Percentiles rank a stretch among this genome's conserved stretches.
phyloP scores from a whole-genome alignment of 2,113 vertebrate genomes.

The Callipepla squamata region DNA sequence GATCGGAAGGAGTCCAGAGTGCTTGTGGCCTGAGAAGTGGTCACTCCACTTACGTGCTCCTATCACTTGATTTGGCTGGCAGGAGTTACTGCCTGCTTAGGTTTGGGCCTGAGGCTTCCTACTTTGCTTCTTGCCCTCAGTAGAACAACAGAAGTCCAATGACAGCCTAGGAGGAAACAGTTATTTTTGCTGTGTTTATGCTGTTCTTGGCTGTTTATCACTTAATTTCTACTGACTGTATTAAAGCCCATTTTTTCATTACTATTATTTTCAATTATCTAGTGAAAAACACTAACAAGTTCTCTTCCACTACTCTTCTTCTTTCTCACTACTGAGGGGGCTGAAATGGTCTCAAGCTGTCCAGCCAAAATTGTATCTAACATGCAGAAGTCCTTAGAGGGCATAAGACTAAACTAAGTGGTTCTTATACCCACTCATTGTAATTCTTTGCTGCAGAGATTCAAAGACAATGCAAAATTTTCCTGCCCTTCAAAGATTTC shows the following conservation, averaged over 20 bases:
- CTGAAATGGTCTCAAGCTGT: background rate
- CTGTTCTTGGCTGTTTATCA: background rate
- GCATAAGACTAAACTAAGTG: background rate
- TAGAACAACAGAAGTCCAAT: background rate
- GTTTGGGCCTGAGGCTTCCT: background rate
- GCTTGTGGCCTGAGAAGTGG: rapidly evolving
- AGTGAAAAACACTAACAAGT: background rate
- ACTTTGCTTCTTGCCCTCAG: background rate
- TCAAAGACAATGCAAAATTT: background rate
- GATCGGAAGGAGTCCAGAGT: background rate
- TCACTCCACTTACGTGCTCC: rapidly evolving
- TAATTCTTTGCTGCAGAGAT: background rate
- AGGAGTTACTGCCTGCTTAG: background rate
- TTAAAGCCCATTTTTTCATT: background rate
- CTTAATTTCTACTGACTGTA: background rate
- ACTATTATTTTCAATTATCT: background rate
- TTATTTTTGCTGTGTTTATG: background rate
- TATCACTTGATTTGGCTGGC: background rate
- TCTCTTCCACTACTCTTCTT: background rate
- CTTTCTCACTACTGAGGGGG: background rate
- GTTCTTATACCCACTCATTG: background rate
- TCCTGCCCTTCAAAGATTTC: background rate
- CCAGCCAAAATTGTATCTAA: background rate
- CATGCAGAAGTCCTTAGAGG: background rate
- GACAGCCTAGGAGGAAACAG: background rate